phyloP scores from a whole-genome alignment of 2,113 vertebrate genomes.

The Hemichromis elongatus region DNA sequence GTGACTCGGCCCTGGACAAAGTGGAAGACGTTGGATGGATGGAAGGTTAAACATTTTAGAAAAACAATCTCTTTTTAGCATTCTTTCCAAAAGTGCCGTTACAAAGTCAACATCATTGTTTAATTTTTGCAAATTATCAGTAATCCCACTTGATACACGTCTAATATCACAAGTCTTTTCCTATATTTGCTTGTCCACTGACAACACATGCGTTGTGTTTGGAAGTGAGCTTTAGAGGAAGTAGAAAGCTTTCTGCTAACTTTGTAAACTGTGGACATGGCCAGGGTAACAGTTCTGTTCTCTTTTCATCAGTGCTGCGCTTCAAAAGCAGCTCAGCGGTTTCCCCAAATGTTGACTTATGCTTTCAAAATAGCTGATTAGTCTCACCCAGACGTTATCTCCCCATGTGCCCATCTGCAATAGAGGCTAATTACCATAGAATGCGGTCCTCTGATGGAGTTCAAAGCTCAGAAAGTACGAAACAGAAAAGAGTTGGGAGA shows the following conservation, averaged over 20 bases:
- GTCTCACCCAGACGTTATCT: background rate
- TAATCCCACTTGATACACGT: background rate
- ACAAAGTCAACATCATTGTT: background rate
- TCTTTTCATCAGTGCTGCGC: background rate
- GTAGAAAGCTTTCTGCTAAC: background rate
- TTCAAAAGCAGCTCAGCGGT: background rate
- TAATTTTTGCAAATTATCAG: background rate
- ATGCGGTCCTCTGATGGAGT: background rate
- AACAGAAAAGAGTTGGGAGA: background rate
- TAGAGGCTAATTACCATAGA: background rate
- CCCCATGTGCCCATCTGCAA: accelerated
- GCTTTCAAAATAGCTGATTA: background rate
- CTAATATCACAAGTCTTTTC: background rate
- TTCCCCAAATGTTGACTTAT: background rate
- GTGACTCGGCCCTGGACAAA: background rate
- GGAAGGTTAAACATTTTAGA: background rate
- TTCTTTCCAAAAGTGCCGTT: background rate
- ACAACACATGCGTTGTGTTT: background rate
- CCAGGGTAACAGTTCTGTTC: background rate
- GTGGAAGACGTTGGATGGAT: background rate
- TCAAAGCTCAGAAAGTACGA: background rate
- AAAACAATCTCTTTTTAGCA: background rate
- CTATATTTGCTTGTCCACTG: background rate
- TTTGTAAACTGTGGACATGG: background rate
- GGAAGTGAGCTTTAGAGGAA: background rate